Percentiles rank a stretch among this genome's conserved stretches.
Conservation (phyloP, 30 jellyfish, hydroid and myxozoan genomes). For the Cassiopea andromeda region DNA sequence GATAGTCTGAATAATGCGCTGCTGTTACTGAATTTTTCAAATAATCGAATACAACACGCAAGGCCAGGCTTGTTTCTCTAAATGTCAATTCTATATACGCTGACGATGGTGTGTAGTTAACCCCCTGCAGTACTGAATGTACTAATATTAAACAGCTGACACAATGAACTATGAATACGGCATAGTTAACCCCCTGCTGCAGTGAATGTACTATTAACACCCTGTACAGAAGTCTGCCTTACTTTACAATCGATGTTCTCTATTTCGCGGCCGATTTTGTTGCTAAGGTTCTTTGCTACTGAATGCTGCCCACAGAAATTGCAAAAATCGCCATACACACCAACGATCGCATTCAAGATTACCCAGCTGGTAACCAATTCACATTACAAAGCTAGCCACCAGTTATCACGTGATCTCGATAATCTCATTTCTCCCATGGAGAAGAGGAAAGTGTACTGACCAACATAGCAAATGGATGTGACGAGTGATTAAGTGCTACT, state of each 20-base stretch:
- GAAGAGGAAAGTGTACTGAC: constrained; percentile 8
- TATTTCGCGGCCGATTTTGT: not conserved
- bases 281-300: constrained; percentile 14
- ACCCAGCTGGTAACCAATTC: constrained; percentile 67
- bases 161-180: not conserved
- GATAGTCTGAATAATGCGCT: too few relatives aligned
- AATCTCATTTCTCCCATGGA: constrained; percentile 19
- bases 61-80: not conserved
- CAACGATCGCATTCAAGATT: constrained; percentile 46
- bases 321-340: constrained; percentile 2
- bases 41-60: not conserved
- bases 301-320: constrained; percentile 5
- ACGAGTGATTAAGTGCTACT: constrained; percentile 1
- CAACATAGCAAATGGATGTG: not conserved
- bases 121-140: not conserved
- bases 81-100: not conserved
- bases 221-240: not conserved
- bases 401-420: constrained; percentile 61
- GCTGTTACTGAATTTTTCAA: not conserved
- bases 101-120: not conserved
- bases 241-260: not conserved
- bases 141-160: not conserved
- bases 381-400: constrained; percentile 56
- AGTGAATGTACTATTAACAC: not conserved
- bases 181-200: not conserved